phyloP scores from a whole-genome alignment of 2,888 invertebrate species.

The Amaurobius ferox region DNA sequence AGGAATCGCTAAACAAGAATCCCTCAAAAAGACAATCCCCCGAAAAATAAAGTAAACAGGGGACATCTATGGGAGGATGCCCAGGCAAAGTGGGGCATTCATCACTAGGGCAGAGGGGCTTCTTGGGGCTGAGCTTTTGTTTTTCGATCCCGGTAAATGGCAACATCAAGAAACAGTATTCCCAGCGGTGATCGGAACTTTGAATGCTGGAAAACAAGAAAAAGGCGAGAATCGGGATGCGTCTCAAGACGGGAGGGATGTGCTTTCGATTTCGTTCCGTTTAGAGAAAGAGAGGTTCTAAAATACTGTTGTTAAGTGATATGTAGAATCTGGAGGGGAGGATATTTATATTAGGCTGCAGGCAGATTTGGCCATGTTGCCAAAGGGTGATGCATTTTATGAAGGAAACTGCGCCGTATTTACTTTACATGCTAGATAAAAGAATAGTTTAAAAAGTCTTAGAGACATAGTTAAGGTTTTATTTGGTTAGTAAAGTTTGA shows the following conservation, averaged over 20 bases:
- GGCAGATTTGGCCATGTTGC: too few species aligned
- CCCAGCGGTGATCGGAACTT: conserved; percentile 14
- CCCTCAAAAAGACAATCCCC: conserved; percentile 16
- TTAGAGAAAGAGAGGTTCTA: too few species aligned
- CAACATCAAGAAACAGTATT: conserved; percentile 9
- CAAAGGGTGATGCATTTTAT: too few species aligned
- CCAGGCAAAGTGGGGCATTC: conserved; percentile 14
- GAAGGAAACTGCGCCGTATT: too few species aligned
- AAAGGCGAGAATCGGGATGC: conserved; percentile 3
- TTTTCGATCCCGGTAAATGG: conserved; percentile 4
- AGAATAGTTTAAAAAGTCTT: too few species aligned
- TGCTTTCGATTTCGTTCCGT: not conserved
- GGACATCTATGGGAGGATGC: not conserved
- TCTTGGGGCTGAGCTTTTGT: not conserved
- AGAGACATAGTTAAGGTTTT: too few species aligned
- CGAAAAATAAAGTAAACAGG: conserved; percentile 13
- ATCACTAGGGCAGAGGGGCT: not conserved
- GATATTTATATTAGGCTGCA: too few species aligned
- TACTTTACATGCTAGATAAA: too few species aligned
- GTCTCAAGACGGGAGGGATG: not conserved
- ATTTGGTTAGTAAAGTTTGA: too few species aligned
- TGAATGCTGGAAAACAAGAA: conserved; percentile 1
- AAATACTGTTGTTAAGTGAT: too few species aligned
- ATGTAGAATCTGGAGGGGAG: too few species aligned
- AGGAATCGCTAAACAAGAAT: not conserved